Evolutionary conservation across 2,888 invertebrate species (phyloP), one percentile per base, ranked within the genome.

Genomic region (Netelia virgata): DNA sequence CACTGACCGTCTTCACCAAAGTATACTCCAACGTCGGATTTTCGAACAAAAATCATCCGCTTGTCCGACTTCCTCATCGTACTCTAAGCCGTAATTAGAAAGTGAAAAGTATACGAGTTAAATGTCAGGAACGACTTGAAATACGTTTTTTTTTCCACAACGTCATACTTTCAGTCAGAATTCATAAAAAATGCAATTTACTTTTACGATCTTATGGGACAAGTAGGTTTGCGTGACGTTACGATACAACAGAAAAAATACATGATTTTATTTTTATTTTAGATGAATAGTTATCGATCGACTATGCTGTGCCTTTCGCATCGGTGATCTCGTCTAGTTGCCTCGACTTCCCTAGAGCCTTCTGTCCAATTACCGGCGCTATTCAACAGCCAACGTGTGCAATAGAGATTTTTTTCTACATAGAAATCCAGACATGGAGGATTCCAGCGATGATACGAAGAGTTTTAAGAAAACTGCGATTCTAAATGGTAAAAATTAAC

Each of bases 301-400:
- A 68, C 59, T 73, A 36, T 66, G 59, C 68, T 50, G 57, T 50
- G 10, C 43, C 66, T 79, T 79, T 23, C 73, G 59, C 73, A 59
- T 68, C 73, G 68, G 68, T 59, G 66, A 36, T 36, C 68, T 68
- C 36, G 11, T 36, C 28, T 6, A 43, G 79, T 70, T 23, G 43
- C 3, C 57, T 43, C 20, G 36, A 9, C 66, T 68, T 61, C 36
- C 50, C 28, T 36, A 53, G 68, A 18, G 20, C 9, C 47, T 81
- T n/a, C 50, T 57, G 61, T 61, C 68, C 80, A 68, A 81, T 81
- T 81, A 81, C 68, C n/a, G 53, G 23, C 6, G 18, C 28, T 20
- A n/a, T 63, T 74, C 28, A 3, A 23, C 9, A 16, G 61, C 18
- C 47, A 63, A n/a, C 11, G 5, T 73, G 47, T 36, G 28, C 61